Base-by-base conservation (phyloP, 1,140 invertebrate genomes). In the Drosophila grimshawi region DNA sequence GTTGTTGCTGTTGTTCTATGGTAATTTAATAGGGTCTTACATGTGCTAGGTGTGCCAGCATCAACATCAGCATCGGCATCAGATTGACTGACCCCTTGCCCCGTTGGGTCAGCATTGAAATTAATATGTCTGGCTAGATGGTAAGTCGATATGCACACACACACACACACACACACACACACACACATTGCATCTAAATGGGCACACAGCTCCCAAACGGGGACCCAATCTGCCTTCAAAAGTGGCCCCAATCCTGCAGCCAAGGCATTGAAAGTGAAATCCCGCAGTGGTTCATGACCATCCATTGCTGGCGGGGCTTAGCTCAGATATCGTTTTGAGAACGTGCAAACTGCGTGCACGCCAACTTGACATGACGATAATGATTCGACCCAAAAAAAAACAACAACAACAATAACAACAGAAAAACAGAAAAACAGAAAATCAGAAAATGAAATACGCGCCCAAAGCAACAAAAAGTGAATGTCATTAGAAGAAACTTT, bases 211-310 rank as follows among this genome's bases (percentile, higher is more conserved):
- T 71, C 60, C 77, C 65, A 67, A 60, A 83, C 19, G 1, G 19
- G 19, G 19, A 19, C 19, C 19, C 19, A 19, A 19, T 19, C 19
- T 19, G 19, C 19, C 19, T 19, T 19, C 19, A 19, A 1, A 19
- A 19, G 19, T 19, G 19, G 80, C 81, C 81, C 81, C 81, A 83
- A 83, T 85, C 78, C 57, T 32, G 52, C 65, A 77, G 83, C 73
- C 80, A 68, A 80, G 80, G 76, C 80, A 89, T 88, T 88, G 85
- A 88, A 88, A 88, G 85, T 88, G 85, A 88, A 88, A 86, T 79
- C 85, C 78, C 57, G 48, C 45, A 33, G 33, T 39, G 32, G 46
- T 48, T 62, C 83, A 78, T 88, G 85, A 56, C 64, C 56, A 37
- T 7, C 29, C 85, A 88, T 78, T 27, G 39, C 49, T 53, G 7